phyloP scores from a whole-genome alignment of 2,888 invertebrate genomes.

The Eupithecia insigniata region DNA sequence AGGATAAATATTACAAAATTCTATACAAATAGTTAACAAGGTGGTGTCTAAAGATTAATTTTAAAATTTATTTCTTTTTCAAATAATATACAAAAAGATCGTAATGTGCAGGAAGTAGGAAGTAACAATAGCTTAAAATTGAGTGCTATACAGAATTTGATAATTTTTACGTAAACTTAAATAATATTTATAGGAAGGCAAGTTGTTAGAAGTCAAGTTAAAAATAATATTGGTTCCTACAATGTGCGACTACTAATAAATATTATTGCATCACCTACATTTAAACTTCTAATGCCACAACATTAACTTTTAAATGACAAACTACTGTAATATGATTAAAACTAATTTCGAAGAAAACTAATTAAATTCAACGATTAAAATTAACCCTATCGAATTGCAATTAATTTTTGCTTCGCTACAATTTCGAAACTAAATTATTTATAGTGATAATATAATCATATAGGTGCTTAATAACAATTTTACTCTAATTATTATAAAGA shows the following conservation, averaged over 20 bases:
- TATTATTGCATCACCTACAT: constrained; percentile 80
- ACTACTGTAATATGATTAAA: constrained; percentile 21
- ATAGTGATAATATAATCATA: constrained; percentile 30
- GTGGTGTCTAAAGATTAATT: constrained; percentile 61
- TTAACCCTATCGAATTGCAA: constrained; percentile 14
- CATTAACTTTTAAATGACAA: constrained; percentile 56
- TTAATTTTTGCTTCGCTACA: constrained; percentile 20
- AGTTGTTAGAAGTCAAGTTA: not conserved
- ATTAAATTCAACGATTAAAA: constrained; percentile 14
- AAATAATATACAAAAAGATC: constrained; percentile 12
- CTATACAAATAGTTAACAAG: constrained; percentile 83
- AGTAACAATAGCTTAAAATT: not conserved
- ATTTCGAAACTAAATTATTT: constrained; percentile 19
- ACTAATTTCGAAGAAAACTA: constrained; percentile 11
- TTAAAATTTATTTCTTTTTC: constrained; percentile 31
- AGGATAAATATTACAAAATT: constrained; percentile 77
- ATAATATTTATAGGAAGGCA: not conserved
- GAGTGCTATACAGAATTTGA: not conserved
- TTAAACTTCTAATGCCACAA: constrained; percentile 67
- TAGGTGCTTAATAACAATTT: constrained; percentile 44
- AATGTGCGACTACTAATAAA: constrained; percentile 79
- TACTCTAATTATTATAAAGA: constrained; percentile 50
- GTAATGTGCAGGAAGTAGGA: constrained; percentile 3
- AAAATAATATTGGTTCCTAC: constrained; percentile 49
- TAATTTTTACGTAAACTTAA: not conserved